phyloP scores from a whole-genome alignment of 2,797 vertebrate genomes.

The Phataginus tricuspis region DNA sequence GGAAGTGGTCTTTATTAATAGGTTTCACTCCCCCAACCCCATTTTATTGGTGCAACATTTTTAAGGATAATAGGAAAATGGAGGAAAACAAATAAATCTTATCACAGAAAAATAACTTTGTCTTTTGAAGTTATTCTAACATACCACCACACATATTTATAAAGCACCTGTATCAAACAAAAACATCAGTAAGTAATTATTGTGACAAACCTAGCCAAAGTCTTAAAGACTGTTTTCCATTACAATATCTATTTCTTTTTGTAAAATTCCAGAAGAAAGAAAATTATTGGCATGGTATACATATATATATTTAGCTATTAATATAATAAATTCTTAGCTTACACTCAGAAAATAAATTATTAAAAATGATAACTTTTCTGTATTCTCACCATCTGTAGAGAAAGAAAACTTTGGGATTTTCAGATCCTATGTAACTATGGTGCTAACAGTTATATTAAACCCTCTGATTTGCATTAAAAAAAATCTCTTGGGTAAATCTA shows the following conservation, averaged over 20 bases:
- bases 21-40: not conserved
- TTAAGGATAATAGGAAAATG: conserved; percentile 56
- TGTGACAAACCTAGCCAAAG: conserved; percentile 69
- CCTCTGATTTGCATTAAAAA: conserved; percentile 1
- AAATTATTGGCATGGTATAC: conserved; percentile 38
- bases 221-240: conserved; percentile 30
- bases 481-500: conserved; percentile 18
- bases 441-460: conserved; percentile 34
- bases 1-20: conserved; percentile 52
- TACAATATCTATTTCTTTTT: conserved; percentile 59
- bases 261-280: conserved; percentile 72
- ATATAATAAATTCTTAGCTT: conserved; percentile 20
- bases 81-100: conserved; percentile 68
- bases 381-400: conserved; percentile 43
- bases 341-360: conserved; percentile 44
- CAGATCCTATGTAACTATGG: conserved; percentile 18
- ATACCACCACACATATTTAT: conserved; percentile 49
- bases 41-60: not conserved
- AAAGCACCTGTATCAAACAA: conserved; percentile 64
- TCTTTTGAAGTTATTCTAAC: conserved; percentile 60
- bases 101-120: conserved; percentile 61
- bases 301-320: conserved; percentile 52
- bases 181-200: conserved; percentile 67
- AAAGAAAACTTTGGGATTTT: conserved; percentile 54
- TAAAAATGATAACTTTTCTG: conserved; percentile 55